Percentiles rank a stretch among this genome's conserved stretches.
Conservation (phyloP, 2,113 vertebrate species). For the Asarcornis scutulata region DNA sequence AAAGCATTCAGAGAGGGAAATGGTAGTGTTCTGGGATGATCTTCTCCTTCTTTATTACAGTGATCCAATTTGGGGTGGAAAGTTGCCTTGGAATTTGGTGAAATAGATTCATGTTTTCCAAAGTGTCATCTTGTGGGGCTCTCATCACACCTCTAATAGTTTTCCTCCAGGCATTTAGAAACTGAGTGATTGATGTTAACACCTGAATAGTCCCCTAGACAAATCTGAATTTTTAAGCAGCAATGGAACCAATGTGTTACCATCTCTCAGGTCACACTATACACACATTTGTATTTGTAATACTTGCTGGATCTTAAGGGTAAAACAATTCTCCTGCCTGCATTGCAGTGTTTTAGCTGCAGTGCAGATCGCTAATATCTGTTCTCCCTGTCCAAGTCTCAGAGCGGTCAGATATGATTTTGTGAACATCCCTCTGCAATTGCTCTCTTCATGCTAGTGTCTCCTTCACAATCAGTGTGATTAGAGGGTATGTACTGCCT, state of each 20-base stretch:
- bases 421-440: background rate
- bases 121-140: background rate
- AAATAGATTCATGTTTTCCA: background rate
- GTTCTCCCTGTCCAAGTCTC: background rate
- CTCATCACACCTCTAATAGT: background rate
- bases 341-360: slow-evolving; percentile 64
- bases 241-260: background rate
- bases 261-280: background rate
- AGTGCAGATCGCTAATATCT: slow-evolving; percentile 33
- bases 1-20: background rate
- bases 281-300: background rate
- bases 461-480: background rate
- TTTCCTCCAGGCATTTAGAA: background rate
- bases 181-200: background rate
- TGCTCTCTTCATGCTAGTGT: background rate
- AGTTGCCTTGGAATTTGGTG: background rate
- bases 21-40: background rate
- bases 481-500: background rate
- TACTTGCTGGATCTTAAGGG: background rate
- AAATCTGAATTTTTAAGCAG: background rate
- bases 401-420: slow-evolving; percentile 35
- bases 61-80: background rate
- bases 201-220: background rate
- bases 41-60: background rate
- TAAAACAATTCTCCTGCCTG: slow-evolving; percentile 12